Evolutionary conservation across 2,888 invertebrate genomes (phyloP).

Genomic region (Octonoba sinensis): DNA sequence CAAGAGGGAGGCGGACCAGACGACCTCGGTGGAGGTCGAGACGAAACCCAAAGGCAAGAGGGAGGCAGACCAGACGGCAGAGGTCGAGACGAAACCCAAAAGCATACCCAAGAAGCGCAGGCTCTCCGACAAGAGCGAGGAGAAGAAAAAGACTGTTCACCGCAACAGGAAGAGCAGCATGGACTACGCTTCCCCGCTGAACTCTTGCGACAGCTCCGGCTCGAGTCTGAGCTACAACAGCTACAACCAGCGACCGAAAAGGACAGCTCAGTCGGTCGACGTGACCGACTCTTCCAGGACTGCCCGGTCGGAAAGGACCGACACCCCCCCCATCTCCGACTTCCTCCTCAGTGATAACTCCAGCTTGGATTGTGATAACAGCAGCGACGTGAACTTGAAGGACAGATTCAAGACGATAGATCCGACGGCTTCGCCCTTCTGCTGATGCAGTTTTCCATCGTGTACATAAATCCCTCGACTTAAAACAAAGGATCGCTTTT

Average conservation of each 20-base stretch:
- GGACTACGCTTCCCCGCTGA: slow-evolving; percentile 71
- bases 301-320: background rate
- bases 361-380: slow-evolving; percentile 57
- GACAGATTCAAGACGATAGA: slow-evolving; percentile 72
- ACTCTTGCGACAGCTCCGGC: slow-evolving; percentile 66
- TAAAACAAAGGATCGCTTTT: too few relatives aligned
- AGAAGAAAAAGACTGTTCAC: slow-evolving; percentile 65
- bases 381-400: slow-evolving; percentile 67
- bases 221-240: slow-evolving; percentile 68
- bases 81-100: slow-evolving; percentile 12
- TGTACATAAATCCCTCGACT: too few relatives aligned
- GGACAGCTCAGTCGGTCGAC: slow-evolving; percentile 1
- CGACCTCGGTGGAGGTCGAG: too few relatives aligned
- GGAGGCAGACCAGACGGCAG: too few relatives aligned
- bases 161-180: slow-evolving; percentile 68
- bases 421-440: slow-evolving; percentile 72
- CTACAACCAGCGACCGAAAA: slow-evolving; percentile 68
- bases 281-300: background rate
- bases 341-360: slow-evolving; percentile 50
- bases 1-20: too few relatives aligned
- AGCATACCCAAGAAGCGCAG: slow-evolving; percentile 38
- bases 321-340: slow-evolving; percentile 19
- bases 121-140: slow-evolving; percentile 40
- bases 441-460: slow-evolving; percentile 66
- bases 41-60: background rate